phyloP scores from a whole-genome alignment of 2,797 vertebrate genomes.

The Okamejei kenojei region DNA sequence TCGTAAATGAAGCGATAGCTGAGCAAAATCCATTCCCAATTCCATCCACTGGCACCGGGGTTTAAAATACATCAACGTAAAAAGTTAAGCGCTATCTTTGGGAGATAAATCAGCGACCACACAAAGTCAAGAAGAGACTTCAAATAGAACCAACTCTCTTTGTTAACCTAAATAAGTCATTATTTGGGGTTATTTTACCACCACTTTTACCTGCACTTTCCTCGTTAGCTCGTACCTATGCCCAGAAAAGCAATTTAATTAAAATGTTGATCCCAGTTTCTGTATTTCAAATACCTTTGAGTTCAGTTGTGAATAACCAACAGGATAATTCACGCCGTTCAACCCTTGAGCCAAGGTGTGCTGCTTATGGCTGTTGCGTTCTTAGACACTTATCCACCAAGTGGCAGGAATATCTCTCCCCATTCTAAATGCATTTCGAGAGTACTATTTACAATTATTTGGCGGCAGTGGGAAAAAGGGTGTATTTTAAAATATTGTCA shows the following conservation, averaged over 20 bases:
- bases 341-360: neutral
- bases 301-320: neutral
- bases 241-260: neutral
- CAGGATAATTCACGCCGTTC: neutral
- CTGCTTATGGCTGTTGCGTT: neutral
- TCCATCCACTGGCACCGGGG: neutral
- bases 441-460: neutral
- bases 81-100: neutral
- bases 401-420: neutral
- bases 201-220: neutral
- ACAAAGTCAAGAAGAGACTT: neutral
- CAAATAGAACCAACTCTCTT: neutral
- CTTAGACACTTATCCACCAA: neutral
- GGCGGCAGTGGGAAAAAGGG: neutral
- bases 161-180: neutral
- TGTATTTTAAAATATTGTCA: neutral
- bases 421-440: neutral
- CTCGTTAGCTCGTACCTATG: neutral
- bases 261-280: neutral
- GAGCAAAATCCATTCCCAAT: neutral
- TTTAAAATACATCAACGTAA: neutral
- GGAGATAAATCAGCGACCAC: neutral
- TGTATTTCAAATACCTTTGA: neutral
- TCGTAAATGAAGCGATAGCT: neutral
- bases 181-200: neutral